phyloP scores from a whole-genome alignment of 2,797 vertebrate genomes.

The Antennarius maculatus region DNA sequence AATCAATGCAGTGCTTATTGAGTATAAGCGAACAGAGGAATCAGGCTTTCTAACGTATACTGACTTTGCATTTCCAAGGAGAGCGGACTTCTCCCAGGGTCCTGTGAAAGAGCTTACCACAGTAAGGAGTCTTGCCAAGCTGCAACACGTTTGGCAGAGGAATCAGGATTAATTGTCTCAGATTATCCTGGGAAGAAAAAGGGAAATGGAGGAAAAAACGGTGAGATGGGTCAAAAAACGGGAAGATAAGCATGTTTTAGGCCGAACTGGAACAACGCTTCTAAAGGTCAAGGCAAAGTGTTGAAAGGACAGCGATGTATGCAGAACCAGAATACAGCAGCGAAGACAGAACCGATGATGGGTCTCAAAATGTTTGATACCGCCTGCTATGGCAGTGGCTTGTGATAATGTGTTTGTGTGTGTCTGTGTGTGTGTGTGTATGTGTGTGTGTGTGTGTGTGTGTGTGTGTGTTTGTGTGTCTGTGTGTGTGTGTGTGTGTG shows the following conservation, averaged over 20 bases:
- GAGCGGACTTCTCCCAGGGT: slow-evolving; percentile 4
- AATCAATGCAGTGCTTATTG: slow-evolving; percentile 12
- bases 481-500: background rate
- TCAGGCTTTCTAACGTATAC: slow-evolving; percentile 3
- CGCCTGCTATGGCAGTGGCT: too few relatives aligned
- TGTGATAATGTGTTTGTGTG: too few relatives aligned
- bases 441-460: too few relatives aligned
- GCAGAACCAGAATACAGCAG: slow-evolving; percentile 65
- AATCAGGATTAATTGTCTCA: slow-evolving; percentile 93
- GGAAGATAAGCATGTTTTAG: slow-evolving; percentile 31
- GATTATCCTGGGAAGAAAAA: slow-evolving; percentile 82
- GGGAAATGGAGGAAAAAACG: slow-evolving; percentile 19
- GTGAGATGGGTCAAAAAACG: slow-evolving; percentile 17
- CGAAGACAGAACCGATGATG: background rate
- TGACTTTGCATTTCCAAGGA: slow-evolving; percentile 14
- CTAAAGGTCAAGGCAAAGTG: slow-evolving; percentile 33
- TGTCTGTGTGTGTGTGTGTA: background rate
- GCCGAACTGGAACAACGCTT: slow-evolving; percentile 25
- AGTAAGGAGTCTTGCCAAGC: slow-evolving; percentile 90
- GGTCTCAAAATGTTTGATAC: too few relatives aligned
- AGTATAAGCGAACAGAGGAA: slow-evolving; percentile 17
- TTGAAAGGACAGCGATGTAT: slow-evolving; percentile 53
- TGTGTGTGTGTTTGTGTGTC: too few relatives aligned
- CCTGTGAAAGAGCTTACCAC: slow-evolving; percentile 81
- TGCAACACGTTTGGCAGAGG: slow-evolving; percentile 91